A percentile compares a stretch with the other conserved stretches of the same genome.
These are phyloP conservation scores for Acanthurus tractus DNA, from an alignment of 2,797 vertebrate species.

Conservation along the genomic window DNA sequence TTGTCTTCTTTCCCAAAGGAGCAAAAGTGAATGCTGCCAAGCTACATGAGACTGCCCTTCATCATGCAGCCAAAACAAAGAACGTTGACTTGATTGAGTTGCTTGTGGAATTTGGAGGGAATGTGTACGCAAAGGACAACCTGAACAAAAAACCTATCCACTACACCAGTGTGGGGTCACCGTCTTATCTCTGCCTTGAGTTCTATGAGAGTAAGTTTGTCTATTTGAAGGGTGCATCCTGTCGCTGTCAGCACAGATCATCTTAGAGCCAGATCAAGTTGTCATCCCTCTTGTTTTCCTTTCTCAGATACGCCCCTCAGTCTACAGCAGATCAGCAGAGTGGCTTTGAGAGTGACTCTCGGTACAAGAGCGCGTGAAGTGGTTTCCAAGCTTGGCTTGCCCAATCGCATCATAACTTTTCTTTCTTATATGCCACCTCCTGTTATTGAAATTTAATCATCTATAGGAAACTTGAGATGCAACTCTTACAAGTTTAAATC, in stretches of 20 bases:
- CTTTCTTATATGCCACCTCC: constrained; percentile 84
- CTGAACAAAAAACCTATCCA: constrained; percentile 90
- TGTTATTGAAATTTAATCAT: constrained; percentile 50
- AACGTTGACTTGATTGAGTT: constrained; percentile 90
- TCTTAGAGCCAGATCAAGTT: background rate
- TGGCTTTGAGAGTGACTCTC: constrained; percentile 84
- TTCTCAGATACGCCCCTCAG: constrained; percentile 88
- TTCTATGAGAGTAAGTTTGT: constrained; percentile 90
- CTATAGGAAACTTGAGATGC: background rate
- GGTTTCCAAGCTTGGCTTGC: constrained; percentile 86
- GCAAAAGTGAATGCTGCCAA: constrained; percentile 95
- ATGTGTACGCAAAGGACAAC: constrained; percentile 92
- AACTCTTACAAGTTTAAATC: constrained; percentile 11
- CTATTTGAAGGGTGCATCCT: background rate
- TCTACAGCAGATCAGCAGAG: constrained; percentile 90
- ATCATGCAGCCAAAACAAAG: constrained; percentile 92
- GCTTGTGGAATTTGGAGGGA: constrained; percentile 93
- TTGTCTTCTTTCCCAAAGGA: constrained; percentile 78
- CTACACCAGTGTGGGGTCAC: constrained; percentile 87
- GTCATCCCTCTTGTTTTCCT: constrained; percentile 21
- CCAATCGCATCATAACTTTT: constrained; percentile 87
- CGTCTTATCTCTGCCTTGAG: constrained; percentile 87
- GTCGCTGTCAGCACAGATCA: background rate
- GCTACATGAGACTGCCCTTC: constrained; percentile 94
- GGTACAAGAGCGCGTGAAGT: constrained; percentile 83